Percentiles rank a stretch among this genome's conserved stretches.
Conservation (phyloP, 2,888 invertebrate genomes). For the Acanthopleura granulata region DNA sequence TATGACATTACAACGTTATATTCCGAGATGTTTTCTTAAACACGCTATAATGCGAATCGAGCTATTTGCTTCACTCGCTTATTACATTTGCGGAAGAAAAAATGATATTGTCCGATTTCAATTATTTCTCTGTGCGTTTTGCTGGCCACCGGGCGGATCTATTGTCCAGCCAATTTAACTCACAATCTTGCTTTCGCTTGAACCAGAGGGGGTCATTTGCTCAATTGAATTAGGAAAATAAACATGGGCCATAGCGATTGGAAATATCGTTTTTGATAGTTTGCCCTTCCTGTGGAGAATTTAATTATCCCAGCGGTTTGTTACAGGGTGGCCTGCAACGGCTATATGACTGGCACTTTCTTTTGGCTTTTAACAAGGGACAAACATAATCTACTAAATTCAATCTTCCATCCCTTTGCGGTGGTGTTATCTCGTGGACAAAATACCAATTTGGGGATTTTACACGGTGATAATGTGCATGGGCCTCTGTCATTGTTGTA, state of each 20-base stretch:
- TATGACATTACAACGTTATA: neutral
- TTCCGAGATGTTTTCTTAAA: neutral
- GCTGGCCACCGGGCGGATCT: neutral
- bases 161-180: neutral
- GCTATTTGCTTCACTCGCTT: neutral
- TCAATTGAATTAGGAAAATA: slow-evolving; percentile 5
- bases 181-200: neutral
- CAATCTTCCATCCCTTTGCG: neutral
- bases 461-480: neutral
- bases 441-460: slow-evolving; percentile 12
- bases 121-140: slow-evolving; percentile 1
- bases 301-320: neutral
- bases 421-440: slow-evolving; percentile 2
- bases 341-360: neutral
- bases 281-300: neutral
- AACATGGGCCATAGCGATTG: neutral
- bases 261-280: slow-evolving; percentile 12
- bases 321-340: neutral
- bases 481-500: neutral
- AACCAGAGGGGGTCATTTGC: neutral
- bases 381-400: neutral
- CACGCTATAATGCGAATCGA: neutral
- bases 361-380: neutral
- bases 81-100: neutral
- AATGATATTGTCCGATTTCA: slow-evolving; percentile 6